These are phyloP conservation scores for Ceyx margarethae DNA, from an alignment of 2,113 vertebrate species.

Conservation along the genomic window DNA sequence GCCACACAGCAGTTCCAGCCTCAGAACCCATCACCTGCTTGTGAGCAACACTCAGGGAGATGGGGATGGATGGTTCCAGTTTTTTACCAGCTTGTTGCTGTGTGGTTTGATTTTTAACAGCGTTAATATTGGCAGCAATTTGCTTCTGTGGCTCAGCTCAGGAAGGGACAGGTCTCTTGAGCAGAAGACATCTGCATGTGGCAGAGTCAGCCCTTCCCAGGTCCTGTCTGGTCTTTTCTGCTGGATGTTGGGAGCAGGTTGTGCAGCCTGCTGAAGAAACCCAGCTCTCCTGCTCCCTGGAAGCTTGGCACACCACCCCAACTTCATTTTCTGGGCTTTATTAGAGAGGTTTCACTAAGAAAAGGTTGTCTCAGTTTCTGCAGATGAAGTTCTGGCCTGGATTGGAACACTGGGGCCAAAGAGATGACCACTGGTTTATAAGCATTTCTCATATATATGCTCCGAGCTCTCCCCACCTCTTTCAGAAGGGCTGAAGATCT, in stretches of 20 bases:
- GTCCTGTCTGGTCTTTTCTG: not conserved
- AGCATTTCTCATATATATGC: not conserved
- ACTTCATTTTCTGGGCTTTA: not conserved
- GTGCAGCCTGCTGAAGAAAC: not conserved
- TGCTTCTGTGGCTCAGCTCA: not conserved
- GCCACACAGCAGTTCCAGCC: not conserved
- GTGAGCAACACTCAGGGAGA: not conserved
- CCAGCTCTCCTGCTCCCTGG: fast-evolving
- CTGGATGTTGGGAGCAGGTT: not conserved
- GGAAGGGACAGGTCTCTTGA: not conserved
- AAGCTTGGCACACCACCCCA: not conserved
- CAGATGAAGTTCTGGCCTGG: not conserved
- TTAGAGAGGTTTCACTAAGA: not conserved
- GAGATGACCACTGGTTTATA: not conserved
- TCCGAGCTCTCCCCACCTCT: not conserved
- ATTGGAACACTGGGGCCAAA: not conserved
- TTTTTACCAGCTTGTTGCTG: not conserved
- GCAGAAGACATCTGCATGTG: not conserved
- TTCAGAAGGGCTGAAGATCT: not conserved
- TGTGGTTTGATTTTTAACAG: not conserved
- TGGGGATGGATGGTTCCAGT: not conserved
- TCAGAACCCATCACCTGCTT: not conserved
- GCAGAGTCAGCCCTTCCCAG: not conserved
- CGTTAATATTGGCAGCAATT: not conserved
- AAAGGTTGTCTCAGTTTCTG: not conserved